Evolutionary conservation across 2,888 invertebrate species (phyloP), one percentile per base, ranked within the genome.

Genomic region (Cantharis rufa): DNA sequence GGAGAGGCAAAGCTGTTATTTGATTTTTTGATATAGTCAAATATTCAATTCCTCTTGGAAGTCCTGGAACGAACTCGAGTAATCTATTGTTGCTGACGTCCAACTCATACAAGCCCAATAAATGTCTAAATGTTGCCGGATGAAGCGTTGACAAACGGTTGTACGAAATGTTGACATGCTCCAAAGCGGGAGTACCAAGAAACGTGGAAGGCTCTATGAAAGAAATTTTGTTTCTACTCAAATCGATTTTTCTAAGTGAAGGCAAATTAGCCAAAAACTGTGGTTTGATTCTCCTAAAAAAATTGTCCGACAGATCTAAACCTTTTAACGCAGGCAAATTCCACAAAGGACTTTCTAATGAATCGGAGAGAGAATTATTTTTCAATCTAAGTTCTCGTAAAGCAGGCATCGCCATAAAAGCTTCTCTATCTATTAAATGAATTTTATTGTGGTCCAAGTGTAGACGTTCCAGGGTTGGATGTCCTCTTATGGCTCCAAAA

Each of bases 301-400:
- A 92, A 85, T 96, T 96, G 76, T 91, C 90, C 0, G 95, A 93
- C 61, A 96, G 88, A 88, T 96, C 96, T 75, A 97, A 88, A 0
- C 96, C 96, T 89, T 96, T 96, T 3, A 96, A 88, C 9, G 93
- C 93, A 0, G 96, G 96, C 66, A 96, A 89, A 88, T 96, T 94
- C 95, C 96, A 96, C 84, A 94, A 93, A 0, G 96, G 95, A 70
- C 92, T 91, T 79, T 93, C 93, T 68, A 93, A 89, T 71, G 92
- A 89, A 85, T 94, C 94, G 1, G 92, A 91, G 27, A 97, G 87
- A 2, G 95, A 95, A 86, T 97, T 97, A 84, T 96, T 96, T 81
- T 92, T 92, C 77, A 97, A 89, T 82, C 95, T 92, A 48, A 97
- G 89, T 85, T 96, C 96, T 81, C 96, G 90, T 61, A 97, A 88